Percentiles rank a stretch among this genome's conserved stretches.
Conservation (phyloP, 2,113 vertebrate species). For the Kobus ellipsiprymnus region DNA sequence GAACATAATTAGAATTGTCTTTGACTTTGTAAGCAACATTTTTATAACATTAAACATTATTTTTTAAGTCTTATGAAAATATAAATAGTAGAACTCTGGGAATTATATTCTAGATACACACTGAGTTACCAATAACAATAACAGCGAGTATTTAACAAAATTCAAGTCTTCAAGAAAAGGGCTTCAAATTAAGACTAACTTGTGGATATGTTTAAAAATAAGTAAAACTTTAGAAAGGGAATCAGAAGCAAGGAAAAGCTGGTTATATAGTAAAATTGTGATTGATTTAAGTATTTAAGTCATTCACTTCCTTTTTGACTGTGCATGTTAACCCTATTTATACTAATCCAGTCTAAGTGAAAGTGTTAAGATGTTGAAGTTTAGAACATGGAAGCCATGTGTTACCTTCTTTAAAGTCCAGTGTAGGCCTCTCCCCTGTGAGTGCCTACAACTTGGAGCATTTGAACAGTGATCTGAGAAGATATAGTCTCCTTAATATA, state of each 20-base stretch:
- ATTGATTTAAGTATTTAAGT: neutral
- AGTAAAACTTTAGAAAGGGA: neutral
- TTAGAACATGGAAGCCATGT: neutral
- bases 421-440: neutral
- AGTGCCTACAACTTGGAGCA: neutral
- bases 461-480: neutral
- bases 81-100: neutral
- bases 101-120: neutral
- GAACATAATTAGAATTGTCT: neutral
- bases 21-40: neutral
- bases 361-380: neutral
- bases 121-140: neutral
- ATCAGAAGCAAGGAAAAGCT: neutral
- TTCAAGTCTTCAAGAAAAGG: neutral
- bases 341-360: neutral
- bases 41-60: neutral
- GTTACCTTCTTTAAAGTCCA: neutral
- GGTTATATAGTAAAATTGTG: neutral
- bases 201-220: neutral
- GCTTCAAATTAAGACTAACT: neutral
- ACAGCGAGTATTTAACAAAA: neutral
- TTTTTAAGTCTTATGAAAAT: slow-evolving; percentile 11
- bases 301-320: neutral
- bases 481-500: neutral
- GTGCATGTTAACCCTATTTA: neutral